phyloP scores from a whole-genome alignment of 2,888 invertebrate genomes.

The Mythimna loreyi region DNA sequence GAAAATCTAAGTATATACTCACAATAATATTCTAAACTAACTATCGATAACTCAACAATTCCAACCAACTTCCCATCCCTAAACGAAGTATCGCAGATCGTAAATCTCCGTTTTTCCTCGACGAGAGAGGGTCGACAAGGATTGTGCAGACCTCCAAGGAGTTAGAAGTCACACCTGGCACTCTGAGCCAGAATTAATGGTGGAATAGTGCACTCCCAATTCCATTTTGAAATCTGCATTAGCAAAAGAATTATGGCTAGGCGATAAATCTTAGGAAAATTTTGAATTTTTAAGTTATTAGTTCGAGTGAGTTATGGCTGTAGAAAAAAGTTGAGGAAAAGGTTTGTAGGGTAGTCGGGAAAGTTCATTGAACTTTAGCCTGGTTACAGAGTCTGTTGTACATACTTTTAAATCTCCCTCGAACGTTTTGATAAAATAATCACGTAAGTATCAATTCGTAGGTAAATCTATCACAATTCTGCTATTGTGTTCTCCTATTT shows the following conservation, averaged over 20 bases:
- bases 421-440: not conserved
- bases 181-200: slow-evolving; percentile 67
- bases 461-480: no score
- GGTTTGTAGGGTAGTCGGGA: not conserved
- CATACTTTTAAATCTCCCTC: not conserved
- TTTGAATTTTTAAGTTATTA: slow-evolving; percentile 44
- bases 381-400: not conserved
- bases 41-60: slow-evolving; percentile 33
- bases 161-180: slow-evolving; percentile 76
- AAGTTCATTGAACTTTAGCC: slow-evolving; percentile 30
- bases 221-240: slow-evolving; percentile 60
- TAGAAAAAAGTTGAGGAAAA: slow-evolving; percentile 20
- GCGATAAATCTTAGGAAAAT: slow-evolving; percentile 47
- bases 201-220: slow-evolving; percentile 59
- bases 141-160: slow-evolving; percentile 75
- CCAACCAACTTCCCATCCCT: slow-evolving; percentile 18
- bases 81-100: slow-evolving; percentile 69
- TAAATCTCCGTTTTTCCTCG: slow-evolving; percentile 84
- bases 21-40: not conserved
- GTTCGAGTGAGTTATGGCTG: slow-evolving; percentile 40
- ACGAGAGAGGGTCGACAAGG: slow-evolving; percentile 70
- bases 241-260: slow-evolving; percentile 51
- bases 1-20: no score
- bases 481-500: not conserved
- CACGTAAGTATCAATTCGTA: not conserved